These are phyloP conservation scores for Sinhomidia bicolor DNA, from an alignment of 2,888 invertebrate species.

Conservation along the genomic window DNA sequence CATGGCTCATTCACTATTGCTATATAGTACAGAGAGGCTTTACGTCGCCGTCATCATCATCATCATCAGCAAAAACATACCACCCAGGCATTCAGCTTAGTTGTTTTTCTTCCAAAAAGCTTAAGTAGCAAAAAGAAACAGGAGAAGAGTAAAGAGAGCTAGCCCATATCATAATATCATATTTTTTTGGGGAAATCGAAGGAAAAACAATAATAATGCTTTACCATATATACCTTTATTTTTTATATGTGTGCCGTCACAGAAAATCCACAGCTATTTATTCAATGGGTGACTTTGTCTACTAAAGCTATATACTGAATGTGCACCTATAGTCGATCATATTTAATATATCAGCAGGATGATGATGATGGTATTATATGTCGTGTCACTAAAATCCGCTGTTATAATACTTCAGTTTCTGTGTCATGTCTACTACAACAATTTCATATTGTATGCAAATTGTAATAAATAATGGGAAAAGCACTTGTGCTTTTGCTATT, in stretches of 20 bases:
- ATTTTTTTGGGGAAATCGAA: background rate
- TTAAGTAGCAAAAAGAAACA: background rate
- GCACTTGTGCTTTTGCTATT: no score
- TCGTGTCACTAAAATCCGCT: slow-evolving; percentile 7
- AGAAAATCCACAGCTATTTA: background rate
- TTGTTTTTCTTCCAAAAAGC: background rate
- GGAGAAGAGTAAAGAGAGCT: background rate
- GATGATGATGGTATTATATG: background rate
- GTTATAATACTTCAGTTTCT: background rate
- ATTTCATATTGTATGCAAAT: slow-evolving; percentile 11
- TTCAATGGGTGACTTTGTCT: background rate
- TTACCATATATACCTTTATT: background rate
- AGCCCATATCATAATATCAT: slow-evolving; percentile 2
- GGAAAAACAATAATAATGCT: slow-evolving; percentile 8
- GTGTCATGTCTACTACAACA: background rate
- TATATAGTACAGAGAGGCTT: no score
- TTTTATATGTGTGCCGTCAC: background rate
- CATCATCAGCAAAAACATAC: background rate
- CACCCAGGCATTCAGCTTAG: background rate
- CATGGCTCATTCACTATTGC: background rate
- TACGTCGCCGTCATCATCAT: background rate
- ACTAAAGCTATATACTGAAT: background rate
- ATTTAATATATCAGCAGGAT: no score
- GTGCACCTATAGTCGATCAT: no score
- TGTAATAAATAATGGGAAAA: slow-evolving; percentile 43